Conservation (phyloP, 2,888 invertebrate species). For the Ennomos quercinarius region DNA sequence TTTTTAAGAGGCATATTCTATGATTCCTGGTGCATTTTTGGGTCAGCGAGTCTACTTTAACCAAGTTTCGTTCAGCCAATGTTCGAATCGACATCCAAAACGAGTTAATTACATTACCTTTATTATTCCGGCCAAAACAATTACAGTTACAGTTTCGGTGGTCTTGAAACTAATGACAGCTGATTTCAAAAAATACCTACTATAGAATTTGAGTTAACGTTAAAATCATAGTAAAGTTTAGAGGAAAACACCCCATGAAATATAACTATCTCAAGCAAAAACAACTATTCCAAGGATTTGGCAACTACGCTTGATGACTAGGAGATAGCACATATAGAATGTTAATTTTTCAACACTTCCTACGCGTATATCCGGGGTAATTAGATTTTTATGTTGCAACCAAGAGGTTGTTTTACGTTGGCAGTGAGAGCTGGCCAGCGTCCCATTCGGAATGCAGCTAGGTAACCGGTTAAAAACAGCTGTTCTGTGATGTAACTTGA, state of each 20-base stretch:
- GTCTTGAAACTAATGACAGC: too few species aligned
- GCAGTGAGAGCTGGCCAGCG: conserved; percentile 55
- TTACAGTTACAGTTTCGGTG: too few species aligned
- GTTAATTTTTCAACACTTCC: conserved; percentile 35
- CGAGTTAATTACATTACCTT: too few species aligned
- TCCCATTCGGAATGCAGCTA: conserved; percentile 76
- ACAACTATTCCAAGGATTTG: conserved; percentile 22
- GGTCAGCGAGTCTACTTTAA: too few species aligned
- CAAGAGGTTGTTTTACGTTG: conserved; percentile 38
- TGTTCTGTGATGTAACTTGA: conserved; percentile 66
- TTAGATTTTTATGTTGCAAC: conserved; percentile 52
- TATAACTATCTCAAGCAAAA: conserved; percentile 4
- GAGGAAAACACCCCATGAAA: not conserved
- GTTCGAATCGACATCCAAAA: too few species aligned
- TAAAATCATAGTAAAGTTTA: too few species aligned
- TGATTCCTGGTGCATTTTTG: too few species aligned
- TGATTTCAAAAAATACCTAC: too few species aligned
- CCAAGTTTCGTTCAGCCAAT: too few species aligned
- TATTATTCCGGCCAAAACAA: too few species aligned
- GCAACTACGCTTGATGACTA: conserved; percentile 27
- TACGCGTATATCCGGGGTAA: conserved; percentile 47
- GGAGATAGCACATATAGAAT: conserved; percentile 26
- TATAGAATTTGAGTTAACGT: too few species aligned
- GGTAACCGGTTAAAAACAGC: conserved; percentile 70
- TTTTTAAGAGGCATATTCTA: too few species aligned